phyloP scores from a whole-genome alignment of 2,797 vertebrate genomes.

The Catostomus latipinnis region DNA sequence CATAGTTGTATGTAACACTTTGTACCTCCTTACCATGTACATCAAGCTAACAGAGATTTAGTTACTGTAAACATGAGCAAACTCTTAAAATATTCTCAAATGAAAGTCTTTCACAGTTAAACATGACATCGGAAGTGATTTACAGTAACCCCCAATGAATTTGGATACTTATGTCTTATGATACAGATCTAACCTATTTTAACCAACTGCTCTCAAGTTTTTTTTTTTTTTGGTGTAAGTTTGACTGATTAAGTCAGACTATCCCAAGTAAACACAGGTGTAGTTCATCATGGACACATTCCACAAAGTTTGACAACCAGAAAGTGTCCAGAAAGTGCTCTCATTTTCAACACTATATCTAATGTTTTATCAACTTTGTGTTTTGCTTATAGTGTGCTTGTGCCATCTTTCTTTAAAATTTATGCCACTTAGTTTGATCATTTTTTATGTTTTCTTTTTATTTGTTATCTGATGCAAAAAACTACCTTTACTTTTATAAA shows the following conservation, averaged over 20 bases:
- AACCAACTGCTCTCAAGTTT: not conserved
- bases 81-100: slow-evolving; percentile 12
- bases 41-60: slow-evolving; percentile 29
- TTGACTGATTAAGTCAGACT: too few species aligned
- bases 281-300: not conserved
- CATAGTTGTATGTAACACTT: slow-evolving; percentile 59
- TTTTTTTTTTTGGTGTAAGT: not conserved
- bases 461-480: too few species aligned
- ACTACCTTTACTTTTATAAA: too few species aligned
- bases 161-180: not conserved
- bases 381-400: too few species aligned
- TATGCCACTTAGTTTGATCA: too few species aligned
- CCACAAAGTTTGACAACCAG: not conserved
- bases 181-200: too few species aligned
- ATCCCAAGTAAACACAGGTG: too few species aligned
- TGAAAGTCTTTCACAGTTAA: slow-evolving; percentile 41
- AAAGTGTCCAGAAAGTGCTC: not conserved
- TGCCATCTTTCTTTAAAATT: too few species aligned
- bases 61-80: slow-evolving; percentile 44
- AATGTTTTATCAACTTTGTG: too few species aligned
- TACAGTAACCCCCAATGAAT: not conserved
- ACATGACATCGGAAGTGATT: not conserved
- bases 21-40: slow-evolving; percentile 26
- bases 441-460: too few species aligned
- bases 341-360: too few species aligned